Conservation (phyloP, 1,140 invertebrate species). For the Orius insidiosus region DNA sequence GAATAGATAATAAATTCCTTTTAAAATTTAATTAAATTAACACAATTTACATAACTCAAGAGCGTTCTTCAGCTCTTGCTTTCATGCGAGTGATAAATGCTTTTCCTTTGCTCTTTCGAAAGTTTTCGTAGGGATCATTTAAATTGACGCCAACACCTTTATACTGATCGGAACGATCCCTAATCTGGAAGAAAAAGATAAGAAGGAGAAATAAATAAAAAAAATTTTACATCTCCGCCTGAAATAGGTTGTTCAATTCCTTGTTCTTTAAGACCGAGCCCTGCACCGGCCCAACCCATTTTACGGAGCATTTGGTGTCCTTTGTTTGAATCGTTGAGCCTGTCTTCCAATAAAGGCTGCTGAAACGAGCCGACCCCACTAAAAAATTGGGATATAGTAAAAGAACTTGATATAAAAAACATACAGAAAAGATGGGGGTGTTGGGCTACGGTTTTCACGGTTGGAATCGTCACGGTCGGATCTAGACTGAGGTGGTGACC, state of each 20-base stretch:
- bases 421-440: constrained; percentile 65
- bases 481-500: constrained; percentile 21
- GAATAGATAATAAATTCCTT: no score
- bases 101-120: constrained; percentile 89
- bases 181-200: constrained; percentile 23
- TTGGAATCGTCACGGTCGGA: constrained; percentile 19
- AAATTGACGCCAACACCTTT: constrained; percentile 81
- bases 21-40: no score
- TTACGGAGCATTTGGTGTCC: constrained; percentile 88
- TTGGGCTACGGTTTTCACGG: constrained; percentile 41
- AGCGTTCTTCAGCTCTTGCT: constrained; percentile 65
- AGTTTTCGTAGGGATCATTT: constrained; percentile 92
- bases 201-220: background rate
- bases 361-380: constrained; percentile 15
- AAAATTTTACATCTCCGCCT: constrained; percentile 54
- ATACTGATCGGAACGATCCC: constrained; percentile 80
- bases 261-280: constrained; percentile 79
- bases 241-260: constrained; percentile 88
- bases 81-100: constrained; percentile 94
- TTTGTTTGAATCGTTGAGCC: constrained; percentile 75
- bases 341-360: constrained; percentile 13
- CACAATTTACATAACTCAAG: no score
- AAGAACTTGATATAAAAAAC: constrained; percentile 21
- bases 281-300: constrained; percentile 87
- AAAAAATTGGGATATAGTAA: constrained; percentile 5